phyloP scores from a whole-genome alignment of 2,113 vertebrate species.

The Numenius arquata region DNA sequence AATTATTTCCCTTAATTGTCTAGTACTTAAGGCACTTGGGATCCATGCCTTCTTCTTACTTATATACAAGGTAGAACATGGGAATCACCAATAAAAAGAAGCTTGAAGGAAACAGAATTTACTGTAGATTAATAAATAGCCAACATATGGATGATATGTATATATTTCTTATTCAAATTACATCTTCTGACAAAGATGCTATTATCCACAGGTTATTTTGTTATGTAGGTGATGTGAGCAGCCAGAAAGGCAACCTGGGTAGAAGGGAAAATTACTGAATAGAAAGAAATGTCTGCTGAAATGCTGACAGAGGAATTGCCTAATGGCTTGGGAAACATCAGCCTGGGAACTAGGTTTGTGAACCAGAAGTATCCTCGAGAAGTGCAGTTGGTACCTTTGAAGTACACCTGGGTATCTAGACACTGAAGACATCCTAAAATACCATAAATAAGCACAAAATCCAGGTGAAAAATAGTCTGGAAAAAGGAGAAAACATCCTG shows the following conservation, averaged over 20 bases:
- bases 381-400: not conserved
- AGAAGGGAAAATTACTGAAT: not conserved
- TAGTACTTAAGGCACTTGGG: not conserved
- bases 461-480: not conserved
- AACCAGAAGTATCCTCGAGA: not conserved
- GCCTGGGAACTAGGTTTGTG: not conserved
- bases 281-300: not conserved
- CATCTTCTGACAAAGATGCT: not conserved
- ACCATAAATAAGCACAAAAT: not conserved
- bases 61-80: not conserved
- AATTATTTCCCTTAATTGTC: not conserved
- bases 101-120: not conserved
- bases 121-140: not conserved
- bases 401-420: not conserved
- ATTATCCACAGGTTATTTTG: not conserved
- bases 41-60: not conserved
- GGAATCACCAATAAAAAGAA: not conserved
- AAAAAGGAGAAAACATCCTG: not conserved
- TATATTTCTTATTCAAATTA: not conserved
- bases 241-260: not conserved
- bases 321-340: not conserved
- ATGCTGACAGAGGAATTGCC: not conserved
- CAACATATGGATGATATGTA: not conserved
- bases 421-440: not conserved
- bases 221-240: not conserved